phyloP scores from a whole-genome alignment of 1,140 invertebrate species.

The Camponotus floridanus region DNA sequence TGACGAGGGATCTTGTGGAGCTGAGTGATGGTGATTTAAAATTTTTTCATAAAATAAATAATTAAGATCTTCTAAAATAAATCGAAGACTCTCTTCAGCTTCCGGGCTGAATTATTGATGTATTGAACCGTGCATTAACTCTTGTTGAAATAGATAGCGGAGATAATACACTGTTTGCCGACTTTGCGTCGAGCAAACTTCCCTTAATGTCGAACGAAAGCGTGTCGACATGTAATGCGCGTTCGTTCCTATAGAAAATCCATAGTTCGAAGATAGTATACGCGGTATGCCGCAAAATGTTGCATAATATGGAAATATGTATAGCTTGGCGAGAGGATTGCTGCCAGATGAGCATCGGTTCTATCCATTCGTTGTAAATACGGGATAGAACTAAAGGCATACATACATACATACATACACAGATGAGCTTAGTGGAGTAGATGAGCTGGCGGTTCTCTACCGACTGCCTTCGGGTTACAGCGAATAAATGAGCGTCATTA shows the following conservation, averaged over 20 bases:
- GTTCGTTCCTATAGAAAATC: conserved; percentile 45
- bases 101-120: background rate
- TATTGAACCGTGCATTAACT: background rate
- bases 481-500: conserved; percentile 24
- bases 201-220: conserved; percentile 25
- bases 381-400: conserved; percentile 38
- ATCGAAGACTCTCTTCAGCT: background rate
- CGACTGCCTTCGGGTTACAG: conserved; percentile 57
- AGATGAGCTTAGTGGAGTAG: conserved; percentile 16
- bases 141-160: background rate
- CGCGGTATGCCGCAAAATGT: conserved; percentile 31
- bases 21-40: background rate
- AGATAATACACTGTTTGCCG: conserved; percentile 10
- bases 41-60: background rate
- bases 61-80: background rate
- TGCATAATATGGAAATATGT: conserved; percentile 50
- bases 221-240: conserved; percentile 11
- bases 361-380: conserved; percentile 64
- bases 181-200: background rate
- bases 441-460: conserved; percentile 7
- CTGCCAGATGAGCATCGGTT: conserved; percentile 65
- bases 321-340: conserved; percentile 15
- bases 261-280: conserved; percentile 29
- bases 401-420: background rate
- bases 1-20: background rate